Percentiles rank a stretch among this genome's conserved stretches.
phyloP scores from a whole-genome alignment of 2,113 vertebrate genomes.

The Abramis brama region DNA sequence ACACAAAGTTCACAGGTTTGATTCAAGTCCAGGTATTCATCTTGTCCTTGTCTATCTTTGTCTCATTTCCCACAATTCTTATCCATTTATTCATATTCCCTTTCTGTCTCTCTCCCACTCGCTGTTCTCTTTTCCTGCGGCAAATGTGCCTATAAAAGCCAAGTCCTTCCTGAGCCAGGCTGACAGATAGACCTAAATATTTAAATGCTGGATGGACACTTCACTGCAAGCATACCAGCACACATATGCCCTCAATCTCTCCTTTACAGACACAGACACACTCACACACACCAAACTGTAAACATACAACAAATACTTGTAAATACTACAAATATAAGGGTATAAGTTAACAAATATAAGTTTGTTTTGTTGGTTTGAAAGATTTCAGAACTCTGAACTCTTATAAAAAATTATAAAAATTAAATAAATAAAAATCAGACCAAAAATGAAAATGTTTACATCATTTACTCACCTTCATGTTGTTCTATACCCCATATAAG shows the following conservation, averaged over 20 bases:
- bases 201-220: conserved; percentile 65
- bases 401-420: no score
- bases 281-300: background rate
- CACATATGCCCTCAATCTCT: conserved; percentile 27
- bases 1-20: no score
- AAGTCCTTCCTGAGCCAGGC: conserved; percentile 63
- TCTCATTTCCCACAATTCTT: conserved; percentile 19
- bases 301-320: background rate
- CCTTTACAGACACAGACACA: conserved; percentile 36
- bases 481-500: no score
- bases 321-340: background rate
- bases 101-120: conserved; percentile 22
- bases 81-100: conserved; percentile 46
- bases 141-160: conserved; percentile 65
- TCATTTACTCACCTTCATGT: no score
- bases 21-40: background rate
- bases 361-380: background rate
- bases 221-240: conserved; percentile 31
- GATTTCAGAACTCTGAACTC: background rate
- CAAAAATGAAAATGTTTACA: no score
- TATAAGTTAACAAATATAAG: no score
- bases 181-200: conserved; percentile 79
- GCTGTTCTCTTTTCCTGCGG: conserved; percentile 49
- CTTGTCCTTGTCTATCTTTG: conserved; percentile 37
- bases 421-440: no score